Evolutionary conservation across 2,797 vertebrate genomes (phyloP), one percentile per base, ranked within the genome.

Genomic region (Aulostomus chinensis): DNA sequence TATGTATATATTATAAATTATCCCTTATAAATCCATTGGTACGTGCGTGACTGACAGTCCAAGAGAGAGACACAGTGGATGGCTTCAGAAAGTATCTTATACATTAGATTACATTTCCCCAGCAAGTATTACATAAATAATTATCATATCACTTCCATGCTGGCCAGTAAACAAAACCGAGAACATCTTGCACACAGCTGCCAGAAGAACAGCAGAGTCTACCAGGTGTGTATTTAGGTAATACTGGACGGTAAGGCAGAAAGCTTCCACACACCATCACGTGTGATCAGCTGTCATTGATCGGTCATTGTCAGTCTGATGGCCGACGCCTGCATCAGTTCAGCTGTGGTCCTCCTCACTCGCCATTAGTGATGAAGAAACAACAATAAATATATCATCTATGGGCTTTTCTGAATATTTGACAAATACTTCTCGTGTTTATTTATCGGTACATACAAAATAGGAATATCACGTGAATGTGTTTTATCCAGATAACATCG

Each of bases 11-110:
- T 69, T 29, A 17, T 46, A 35, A 39, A 46, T 59, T 17, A 45
- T 81, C 80, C 76, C 75, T 84, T 76, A 32, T 64, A 67, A 68
- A 63, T 71, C 66, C 47, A 42, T 66, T 73, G 65, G 57, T 71
- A 84, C 25, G 11, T 81, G 57, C 67, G 78, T 43, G 12, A 76
- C 24, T 37, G 49, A 62, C 41, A 58, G 37, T 20, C 17, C 62
- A 35, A 47, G 29, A 15, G 49, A 42, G 15, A 58, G 20, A 37
- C 45, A 57, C 14, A 64, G 12, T 30, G 52, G 52, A 64, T 38
- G 68, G 58, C 26, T 53, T 57, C 28, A 42, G 59, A n/a, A 53
- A 36, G 1, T 26, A 25, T 29, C 3, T 35, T 42, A 2, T n/a
- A 9, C 25, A 49, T 53, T 36, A 45, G 14, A 64, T 6, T 36